phyloP scores from a whole-genome alignment of 2,113 vertebrate genomes.

The Rhagologus leucostigma region DNA sequence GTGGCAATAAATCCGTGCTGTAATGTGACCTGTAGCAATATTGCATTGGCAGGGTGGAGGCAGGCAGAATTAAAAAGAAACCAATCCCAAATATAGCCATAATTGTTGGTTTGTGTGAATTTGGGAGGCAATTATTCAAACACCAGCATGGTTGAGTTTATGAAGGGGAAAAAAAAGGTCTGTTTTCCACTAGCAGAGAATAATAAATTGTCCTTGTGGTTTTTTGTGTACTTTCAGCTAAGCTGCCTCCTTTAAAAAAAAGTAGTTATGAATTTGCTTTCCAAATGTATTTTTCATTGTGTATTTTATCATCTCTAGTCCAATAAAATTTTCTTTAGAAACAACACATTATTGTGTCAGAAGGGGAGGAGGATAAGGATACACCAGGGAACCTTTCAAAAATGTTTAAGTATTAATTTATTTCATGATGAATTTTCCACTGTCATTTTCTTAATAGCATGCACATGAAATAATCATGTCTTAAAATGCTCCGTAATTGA shows the following conservation, averaged over 20 bases:
- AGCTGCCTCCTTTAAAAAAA: constrained; percentile 23
- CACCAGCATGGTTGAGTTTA: not conserved
- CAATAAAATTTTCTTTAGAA: constrained; percentile 49
- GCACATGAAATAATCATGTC: constrained; percentile 78
- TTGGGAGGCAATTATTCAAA: constrained; percentile 56
- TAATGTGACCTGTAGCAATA: not conserved
- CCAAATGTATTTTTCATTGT: constrained; percentile 55
- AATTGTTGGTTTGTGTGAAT: constrained; percentile 14
- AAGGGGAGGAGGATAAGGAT: constrained; percentile 53
- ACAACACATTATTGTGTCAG: constrained; percentile 62
- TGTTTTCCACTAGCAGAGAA: not conserved
- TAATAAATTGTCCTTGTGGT: constrained; percentile 41
- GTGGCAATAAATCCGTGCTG: not conserved
- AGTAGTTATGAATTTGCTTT: constrained; percentile 64
- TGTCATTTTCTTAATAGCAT: constrained; percentile 75
- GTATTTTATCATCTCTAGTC: constrained; percentile 63
- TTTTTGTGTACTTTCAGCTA: constrained; percentile 46
- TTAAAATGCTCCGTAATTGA: constrained; percentile 71
- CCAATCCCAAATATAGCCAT: not conserved
- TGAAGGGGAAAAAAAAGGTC: not conserved
- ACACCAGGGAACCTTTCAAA: constrained; percentile 69
- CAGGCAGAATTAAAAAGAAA: not conserved
- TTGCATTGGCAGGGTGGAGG: not conserved
- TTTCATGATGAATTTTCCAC: constrained; percentile 74
- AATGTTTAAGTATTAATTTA: constrained; percentile 77